These are phyloP conservation scores for Drosophila pseudotalamancana DNA, from an alignment of 2,888 invertebrate species.

Conservation along the genomic window DNA sequence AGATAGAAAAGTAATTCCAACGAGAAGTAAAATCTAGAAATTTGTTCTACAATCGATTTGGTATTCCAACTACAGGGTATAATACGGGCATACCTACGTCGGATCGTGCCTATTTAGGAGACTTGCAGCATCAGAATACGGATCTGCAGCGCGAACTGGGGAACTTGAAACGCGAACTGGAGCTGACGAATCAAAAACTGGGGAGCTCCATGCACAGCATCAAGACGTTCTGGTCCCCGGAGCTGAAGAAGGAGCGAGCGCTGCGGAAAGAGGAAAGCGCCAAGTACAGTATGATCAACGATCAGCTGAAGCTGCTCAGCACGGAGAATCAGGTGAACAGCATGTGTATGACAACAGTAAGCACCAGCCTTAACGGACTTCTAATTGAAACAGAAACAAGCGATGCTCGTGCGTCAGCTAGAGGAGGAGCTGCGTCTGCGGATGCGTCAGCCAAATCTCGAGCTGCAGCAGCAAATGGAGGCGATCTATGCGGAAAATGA, in stretches of 20 bases:
- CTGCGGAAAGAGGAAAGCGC: slow-evolving; percentile 98
- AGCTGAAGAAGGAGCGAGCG: slow-evolving; percentile 98
- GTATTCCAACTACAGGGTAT: slow-evolving; percentile 57
- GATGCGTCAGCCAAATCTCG: slow-evolving; percentile 95
- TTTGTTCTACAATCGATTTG: no score
- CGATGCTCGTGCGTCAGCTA: slow-evolving; percentile 95
- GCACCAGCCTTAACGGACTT: neutral
- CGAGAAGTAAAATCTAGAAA: no score
- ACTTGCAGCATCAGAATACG: slow-evolving; percentile 96
- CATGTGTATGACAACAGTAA: no score
- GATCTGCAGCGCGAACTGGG: slow-evolving; percentile 97
- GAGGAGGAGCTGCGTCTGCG: slow-evolving; percentile 96
- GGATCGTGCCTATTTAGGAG: slow-evolving; percentile 90
- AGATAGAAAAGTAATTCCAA: no score
- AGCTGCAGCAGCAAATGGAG: slow-evolving; percentile 96
- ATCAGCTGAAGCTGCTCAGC: slow-evolving; percentile 97
- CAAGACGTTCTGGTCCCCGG: slow-evolving; percentile 99
- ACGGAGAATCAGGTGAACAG: slow-evolving; percentile 96
- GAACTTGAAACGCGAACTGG: slow-evolving; percentile 96
- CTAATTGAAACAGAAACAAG: slow-evolving; percentile 91
- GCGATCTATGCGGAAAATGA: slow-evolving; percentile 96
- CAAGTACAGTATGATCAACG: slow-evolving; percentile 97
- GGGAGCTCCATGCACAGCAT: slow-evolving; percentile 99
- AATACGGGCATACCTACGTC: slow-evolving; percentile 84
- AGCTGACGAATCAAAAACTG: slow-evolving; percentile 98